Evolutionary conservation across 1,140 invertebrate genomes (phyloP), one percentile per base, ranked within the genome.

Genomic region (Ephestia elutella): DNA sequence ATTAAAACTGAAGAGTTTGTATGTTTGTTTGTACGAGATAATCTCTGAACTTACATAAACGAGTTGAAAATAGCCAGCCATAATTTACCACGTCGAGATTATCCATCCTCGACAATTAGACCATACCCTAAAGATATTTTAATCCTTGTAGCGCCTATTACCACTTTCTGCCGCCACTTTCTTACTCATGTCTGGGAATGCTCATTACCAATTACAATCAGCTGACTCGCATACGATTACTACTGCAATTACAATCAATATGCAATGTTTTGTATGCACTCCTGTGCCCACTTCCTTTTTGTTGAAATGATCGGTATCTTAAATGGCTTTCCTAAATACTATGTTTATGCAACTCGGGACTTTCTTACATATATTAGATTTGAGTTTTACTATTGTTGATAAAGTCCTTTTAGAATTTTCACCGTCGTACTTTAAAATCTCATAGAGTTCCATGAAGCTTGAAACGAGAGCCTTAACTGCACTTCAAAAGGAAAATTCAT

Each of bases 141-240:
- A 25, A 25, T 53, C 50, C 20, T 25, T 28, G 50, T 50, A 48
- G 25, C 56, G 15, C 28, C 57, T 57, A 48, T 53, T 56, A 49
- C 44, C 53, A 64, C 62, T 70, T 66, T 70, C 64, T 56, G 19
- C 13, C 19, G 50, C 50, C 13, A n/a, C 50, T 25, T 63, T 66
- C 58, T 57, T 57, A 57, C 57, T 56, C 57, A 54, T 51, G 56
- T 62, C 62, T 54, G 57, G 49, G 59, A 67, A 63, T 62, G 60
- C 61, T 61, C 60, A 70, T 70, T 70, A 70, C 63, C 68, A 70
- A 70, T 70, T 70, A 67, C 62, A 66, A 66, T 54, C 57, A 57
- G 57, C 50, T n/a, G 49, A 11, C 49, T 19, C 59, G 51, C 55
- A 57, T 60, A 35, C 20, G 21, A 55, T 54, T 25, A n/a, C 4